Conservation (phyloP, 1,140 invertebrate genomes). For the Latrodectus geometricus region DNA sequence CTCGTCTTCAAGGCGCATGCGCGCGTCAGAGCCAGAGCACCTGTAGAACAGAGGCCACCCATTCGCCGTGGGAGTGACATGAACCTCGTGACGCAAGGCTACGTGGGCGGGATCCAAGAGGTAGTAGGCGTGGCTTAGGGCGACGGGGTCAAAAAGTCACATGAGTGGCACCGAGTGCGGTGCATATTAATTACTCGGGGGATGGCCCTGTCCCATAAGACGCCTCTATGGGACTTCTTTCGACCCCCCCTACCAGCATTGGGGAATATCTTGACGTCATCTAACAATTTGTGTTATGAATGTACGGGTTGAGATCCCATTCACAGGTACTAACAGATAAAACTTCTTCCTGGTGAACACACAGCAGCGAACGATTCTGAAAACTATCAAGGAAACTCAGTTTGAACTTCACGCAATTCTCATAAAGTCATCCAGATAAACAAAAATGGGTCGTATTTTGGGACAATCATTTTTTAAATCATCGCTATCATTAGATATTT, state of each 20-base stretch:
- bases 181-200: slow-evolving; percentile 62
- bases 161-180: slow-evolving; percentile 57
- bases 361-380: no score
- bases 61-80: slow-evolving; percentile 49
- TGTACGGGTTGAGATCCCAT: slow-evolving; percentile 17
- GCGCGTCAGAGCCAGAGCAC: slow-evolving; percentile 20
- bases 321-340: background rate
- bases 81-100: slow-evolving; percentile 29
- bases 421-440: no score
- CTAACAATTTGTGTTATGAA: slow-evolving; percentile 36
- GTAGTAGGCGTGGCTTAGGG: slow-evolving; percentile 39
- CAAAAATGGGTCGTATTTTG: no score
- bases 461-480: no score
- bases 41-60: slow-evolving; percentile 56
- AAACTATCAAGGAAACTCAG: no score
- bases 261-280: slow-evolving; percentile 40
- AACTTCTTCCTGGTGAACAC: no score
- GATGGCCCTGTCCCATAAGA: slow-evolving; percentile 45
- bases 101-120: slow-evolving; percentile 32
- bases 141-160: slow-evolving; percentile 60
- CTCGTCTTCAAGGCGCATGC: background rate
- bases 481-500: no score
- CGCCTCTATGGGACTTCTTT: slow-evolving; percentile 37
- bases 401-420: no score
- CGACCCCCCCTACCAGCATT: background rate